A percentile compares a stretch with the other conserved stretches of the same genome.
phyloP scores from a whole-genome alignment of 2,888 invertebrate genomes.

The Clusia tigrina region DNA sequence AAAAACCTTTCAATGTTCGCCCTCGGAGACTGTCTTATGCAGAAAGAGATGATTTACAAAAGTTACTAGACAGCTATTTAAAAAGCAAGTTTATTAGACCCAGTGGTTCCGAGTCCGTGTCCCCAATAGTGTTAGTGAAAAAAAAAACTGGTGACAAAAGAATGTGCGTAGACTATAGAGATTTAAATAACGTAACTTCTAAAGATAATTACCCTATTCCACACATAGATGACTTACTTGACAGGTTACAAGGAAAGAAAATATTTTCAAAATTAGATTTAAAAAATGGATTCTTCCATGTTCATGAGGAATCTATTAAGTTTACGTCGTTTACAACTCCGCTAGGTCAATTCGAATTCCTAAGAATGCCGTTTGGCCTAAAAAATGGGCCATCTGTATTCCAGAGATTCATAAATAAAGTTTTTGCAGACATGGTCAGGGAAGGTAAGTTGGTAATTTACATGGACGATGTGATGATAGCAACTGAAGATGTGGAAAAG shows the following conservation, averaged over 20 bases:
- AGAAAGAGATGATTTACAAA: conserved; percentile 14
- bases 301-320: conserved; percentile 34
- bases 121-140: conserved; percentile 21
- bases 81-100: conserved; percentile 21
- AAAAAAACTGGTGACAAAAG: conserved; percentile 21
- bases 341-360: conserved; percentile 34
- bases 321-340: conserved; percentile 40
- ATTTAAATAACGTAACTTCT: conserved; percentile 27
- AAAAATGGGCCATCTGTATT: conserved; percentile 30
- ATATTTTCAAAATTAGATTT: conserved; percentile 37
- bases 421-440: conserved; percentile 19
- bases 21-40: conserved; percentile 15
- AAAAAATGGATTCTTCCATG: conserved; percentile 37
- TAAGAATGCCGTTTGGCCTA: conserved; percentile 38
- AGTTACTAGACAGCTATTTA: conserved; percentile 8
- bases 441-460: conserved; percentile 21
- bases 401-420: conserved; percentile 23
- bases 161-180: conserved; percentile 25
- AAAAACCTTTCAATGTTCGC: no score
- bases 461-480: conserved; percentile 30
- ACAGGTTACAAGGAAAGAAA: conserved; percentile 29
- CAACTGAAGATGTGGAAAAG: conserved; percentile 11
- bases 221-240: conserved; percentile 29
- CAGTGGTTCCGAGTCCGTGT: conserved; percentile 29
- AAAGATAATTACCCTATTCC: conserved; percentile 32